Base-by-base conservation (phyloP, 2,888 invertebrate genomes). In the Pilophorus perplexus region DNA sequence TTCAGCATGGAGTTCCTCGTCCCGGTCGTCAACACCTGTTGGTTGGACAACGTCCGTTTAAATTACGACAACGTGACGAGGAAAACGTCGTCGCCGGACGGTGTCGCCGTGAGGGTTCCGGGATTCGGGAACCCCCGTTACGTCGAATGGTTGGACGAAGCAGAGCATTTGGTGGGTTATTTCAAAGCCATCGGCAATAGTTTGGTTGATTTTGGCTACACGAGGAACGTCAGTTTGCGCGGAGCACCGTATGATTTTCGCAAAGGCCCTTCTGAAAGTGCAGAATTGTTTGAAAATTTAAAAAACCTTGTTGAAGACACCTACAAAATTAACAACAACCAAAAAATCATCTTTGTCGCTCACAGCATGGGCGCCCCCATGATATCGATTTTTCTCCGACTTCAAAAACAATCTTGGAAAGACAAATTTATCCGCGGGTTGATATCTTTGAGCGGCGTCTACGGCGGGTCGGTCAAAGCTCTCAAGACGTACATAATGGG, bases 311-410 rank as follows among this genome's bases (percentile, higher is more conserved):
- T 95, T 0, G 95, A 98, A 78, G 85, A 89, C 65, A 90, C 93
- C 0, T 97, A 91, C 75, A 76, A 75, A n/a, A 77, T 80, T 65
- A 97, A 96, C 78, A 84, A 85, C 71, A 84, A 89, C 72, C 80
- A 83, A 0, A 82, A 86, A 0, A 88, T 96, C 3, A 88, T 95
- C 0, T 76, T 97, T 1, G 75, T 99, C 28, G 89, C 88, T 3
- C 99, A 99, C 79, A 96, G 96, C 74, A 97, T 99, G 97, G 99
- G 99, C 0, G 92, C 92, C n/a, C 88, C 93, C 0, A 88, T 93
- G 85, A 83, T 87, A 0, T 80, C 92, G 67, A 86, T 90, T 74
- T 94, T 98, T 78, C 80, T 97, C 25, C 89, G 90, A 71, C 80
- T 83, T 64, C 91, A 93, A 79, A 80, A 82, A 0, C 84, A 88